Base-by-base conservation (phyloP, 2,113 vertebrate genomes). In the Damaliscus lunatus region DNA sequence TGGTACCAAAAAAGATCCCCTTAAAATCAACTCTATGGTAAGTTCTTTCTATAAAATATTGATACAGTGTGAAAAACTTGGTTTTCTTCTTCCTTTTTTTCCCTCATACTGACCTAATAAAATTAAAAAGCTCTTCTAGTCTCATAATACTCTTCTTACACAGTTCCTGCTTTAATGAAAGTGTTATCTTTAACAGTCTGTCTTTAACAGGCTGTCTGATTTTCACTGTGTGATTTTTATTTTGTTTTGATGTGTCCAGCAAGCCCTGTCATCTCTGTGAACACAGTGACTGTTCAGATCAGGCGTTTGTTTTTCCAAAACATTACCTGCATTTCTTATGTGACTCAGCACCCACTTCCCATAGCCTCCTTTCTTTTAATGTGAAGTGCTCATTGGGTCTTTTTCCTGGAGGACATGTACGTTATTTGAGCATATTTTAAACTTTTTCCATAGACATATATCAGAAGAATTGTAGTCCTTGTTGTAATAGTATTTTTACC, bases 1-100 rank as follows among this genome's bases (percentile, higher is more conserved):
- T 99, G 99, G 99, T 96, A 99, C 99, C 87, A 99, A 99, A 98
- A 99, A 99, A 98, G 99, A 99, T 12, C 99, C 99, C 74, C 98
- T 99, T 92, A 99, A 99, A 99, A 99, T 99, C 99, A 99, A 98
- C 99, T 99, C 99, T 98, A 99, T 99, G 99, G 99, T 99, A 98
- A 99, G 99, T 98, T 97, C 2, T 90, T 93, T 57, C 64, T 96
- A 3, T 96, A n/a, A 96, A 95, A 91, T 59, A 36, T 4, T 95
- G 36, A 29, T 33, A 57, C 15, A n/a, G 2, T 64, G 7, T 95
- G 40, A 33, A 36, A 90, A 96, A 50, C 46, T 83, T 90, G 2
- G 33, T 52, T 74, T 16, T 27, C 25, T 74, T 36, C 17, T 83
- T 36, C 4, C 13, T 25, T 50, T 55, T 31, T 10, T 81, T 6